These are phyloP conservation scores for Simalia tracyae DNA, from an alignment of 2,797 vertebrate genomes.

Conservation along the genomic window DNA sequence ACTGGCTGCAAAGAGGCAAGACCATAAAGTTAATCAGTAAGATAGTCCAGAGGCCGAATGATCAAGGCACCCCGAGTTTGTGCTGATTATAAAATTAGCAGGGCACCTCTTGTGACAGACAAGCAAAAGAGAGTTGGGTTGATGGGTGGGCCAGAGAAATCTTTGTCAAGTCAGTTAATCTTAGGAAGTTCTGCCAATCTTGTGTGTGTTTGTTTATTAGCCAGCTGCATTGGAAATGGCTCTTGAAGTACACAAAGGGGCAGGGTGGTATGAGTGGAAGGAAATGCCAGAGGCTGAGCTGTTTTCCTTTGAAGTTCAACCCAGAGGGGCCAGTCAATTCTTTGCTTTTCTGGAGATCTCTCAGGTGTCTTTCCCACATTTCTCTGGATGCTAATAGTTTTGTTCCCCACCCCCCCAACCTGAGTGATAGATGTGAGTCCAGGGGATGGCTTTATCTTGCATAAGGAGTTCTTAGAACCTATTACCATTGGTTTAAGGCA, in stretches of 20 bases:
- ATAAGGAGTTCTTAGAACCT: conserved; percentile 27
- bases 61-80: not conserved
- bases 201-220: not conserved
- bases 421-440: not conserved
- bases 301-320: conserved; percentile 42
- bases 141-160: not conserved
- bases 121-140: not conserved
- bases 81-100: not conserved
- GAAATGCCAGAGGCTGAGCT: conserved; percentile 37
- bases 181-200: not conserved
- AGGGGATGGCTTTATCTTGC: conserved; percentile 25
- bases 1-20: not conserved
- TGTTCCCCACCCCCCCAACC: not conserved
- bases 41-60: not conserved
- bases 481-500: conserved; percentile 36
- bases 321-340: conserved; percentile 15
- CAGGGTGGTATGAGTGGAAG: conserved; percentile 57
- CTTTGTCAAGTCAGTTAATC: not conserved
- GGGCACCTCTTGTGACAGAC: not conserved
- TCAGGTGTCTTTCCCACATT: not conserved
- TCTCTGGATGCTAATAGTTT: not conserved
- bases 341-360: not conserved
- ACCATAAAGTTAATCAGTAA: not conserved
- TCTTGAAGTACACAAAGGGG: conserved; percentile 36
- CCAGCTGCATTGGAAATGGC: conserved; percentile 47